phyloP scores from a whole-genome alignment of 64 coral and sea anemone species.

The Trachythela sp. region DNA sequence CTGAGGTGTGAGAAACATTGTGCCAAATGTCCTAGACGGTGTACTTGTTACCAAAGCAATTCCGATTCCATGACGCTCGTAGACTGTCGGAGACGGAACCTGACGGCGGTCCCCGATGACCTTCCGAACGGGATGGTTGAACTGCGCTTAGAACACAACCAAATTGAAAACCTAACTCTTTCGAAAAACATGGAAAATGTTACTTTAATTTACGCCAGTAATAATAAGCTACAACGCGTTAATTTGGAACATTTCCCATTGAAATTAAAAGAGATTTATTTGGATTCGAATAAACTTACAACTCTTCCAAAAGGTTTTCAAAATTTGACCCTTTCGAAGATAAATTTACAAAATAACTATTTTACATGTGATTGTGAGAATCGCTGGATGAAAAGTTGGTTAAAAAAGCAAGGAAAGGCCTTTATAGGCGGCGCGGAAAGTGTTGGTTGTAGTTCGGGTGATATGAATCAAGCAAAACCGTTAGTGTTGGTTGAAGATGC shows the following conservation, averaged over 20 bases:
- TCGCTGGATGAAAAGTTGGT: conserved; percentile 61
- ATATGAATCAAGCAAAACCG: conserved; percentile 20
- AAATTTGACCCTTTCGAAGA: conserved; percentile 24
- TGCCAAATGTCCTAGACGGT: conserved; percentile 41
- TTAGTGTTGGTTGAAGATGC: conserved; percentile 23
- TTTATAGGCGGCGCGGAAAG: conserved; percentile 30
- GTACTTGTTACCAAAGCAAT: conserved; percentile 36
- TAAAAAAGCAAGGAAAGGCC: conserved; percentile 9
- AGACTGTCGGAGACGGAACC: conserved; percentile 35
- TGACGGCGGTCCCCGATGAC: conserved; percentile 29
- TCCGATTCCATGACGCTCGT: conserved; percentile 36
- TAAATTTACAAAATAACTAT: conserved; percentile 45
- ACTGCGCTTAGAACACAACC: conserved; percentile 41
- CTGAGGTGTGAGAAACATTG: conserved; percentile 32
- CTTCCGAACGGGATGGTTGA: conserved; percentile 41
- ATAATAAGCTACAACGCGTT: conserved; percentile 42
- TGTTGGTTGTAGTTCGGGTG: conserved; percentile 44
- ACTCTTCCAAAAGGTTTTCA: conserved; percentile 37
- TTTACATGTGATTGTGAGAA: conserved; percentile 59
- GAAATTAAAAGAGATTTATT: conserved; percentile 31
- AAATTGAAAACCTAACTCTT: conserved; percentile 28
- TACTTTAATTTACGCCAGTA: conserved; percentile 28
- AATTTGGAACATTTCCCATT: conserved; percentile 19
- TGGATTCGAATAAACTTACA: conserved; percentile 57
- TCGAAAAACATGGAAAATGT: conserved; percentile 46